phyloP scores from a whole-genome alignment of 2,113 vertebrate species.

The Girardinichthys multiradiatus region DNA sequence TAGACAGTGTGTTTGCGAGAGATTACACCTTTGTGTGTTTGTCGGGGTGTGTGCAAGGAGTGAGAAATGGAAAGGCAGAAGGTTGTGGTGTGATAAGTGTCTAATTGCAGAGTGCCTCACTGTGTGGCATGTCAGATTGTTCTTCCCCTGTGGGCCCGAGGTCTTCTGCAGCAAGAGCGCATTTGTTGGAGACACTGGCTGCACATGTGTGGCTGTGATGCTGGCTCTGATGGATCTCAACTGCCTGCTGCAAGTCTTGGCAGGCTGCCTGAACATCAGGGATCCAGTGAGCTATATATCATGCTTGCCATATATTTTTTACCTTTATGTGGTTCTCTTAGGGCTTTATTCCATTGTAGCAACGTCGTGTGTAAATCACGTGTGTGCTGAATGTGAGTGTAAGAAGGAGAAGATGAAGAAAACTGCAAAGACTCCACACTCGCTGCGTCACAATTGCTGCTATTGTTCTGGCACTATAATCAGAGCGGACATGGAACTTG shows the following conservation, averaged over 20 bases:
- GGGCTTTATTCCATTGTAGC: constrained; percentile 44
- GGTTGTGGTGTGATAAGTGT: constrained; percentile 69
- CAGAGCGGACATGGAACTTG: constrained; percentile 81
- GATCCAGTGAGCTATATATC: constrained; percentile 60
- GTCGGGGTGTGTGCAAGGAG: constrained; percentile 23
- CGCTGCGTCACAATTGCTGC: constrained; percentile 73
- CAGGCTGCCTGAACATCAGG: constrained; percentile 64
- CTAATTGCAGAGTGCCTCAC: constrained; percentile 70
- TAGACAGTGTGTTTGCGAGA: constrained; percentile 62
- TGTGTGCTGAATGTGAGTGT: constrained; percentile 54
- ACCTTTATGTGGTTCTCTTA: constrained; percentile 60
- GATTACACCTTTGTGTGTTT: constrained; percentile 68
- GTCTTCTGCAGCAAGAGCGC: constrained; percentile 49
- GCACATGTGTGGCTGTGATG: constrained; percentile 24
- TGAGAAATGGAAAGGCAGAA: constrained; percentile 47
- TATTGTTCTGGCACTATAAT: constrained; percentile 81
- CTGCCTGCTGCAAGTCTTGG: constrained; percentile 65
- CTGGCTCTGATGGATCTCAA: constrained; percentile 58
- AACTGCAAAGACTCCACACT: constrained; percentile 57
- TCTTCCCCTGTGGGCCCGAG: constrained; percentile 72
- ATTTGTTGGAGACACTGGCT: constrained; percentile 27
- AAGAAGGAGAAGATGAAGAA: constrained; percentile 61
- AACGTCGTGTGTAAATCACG: constrained; percentile 10
- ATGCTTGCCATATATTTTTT: constrained; percentile 56
- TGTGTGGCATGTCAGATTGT: constrained; percentile 68